Evolutionary conservation across 2,797 vertebrate genomes (phyloP).

Genomic region (Pseudotriccus pelzelni): DNA sequence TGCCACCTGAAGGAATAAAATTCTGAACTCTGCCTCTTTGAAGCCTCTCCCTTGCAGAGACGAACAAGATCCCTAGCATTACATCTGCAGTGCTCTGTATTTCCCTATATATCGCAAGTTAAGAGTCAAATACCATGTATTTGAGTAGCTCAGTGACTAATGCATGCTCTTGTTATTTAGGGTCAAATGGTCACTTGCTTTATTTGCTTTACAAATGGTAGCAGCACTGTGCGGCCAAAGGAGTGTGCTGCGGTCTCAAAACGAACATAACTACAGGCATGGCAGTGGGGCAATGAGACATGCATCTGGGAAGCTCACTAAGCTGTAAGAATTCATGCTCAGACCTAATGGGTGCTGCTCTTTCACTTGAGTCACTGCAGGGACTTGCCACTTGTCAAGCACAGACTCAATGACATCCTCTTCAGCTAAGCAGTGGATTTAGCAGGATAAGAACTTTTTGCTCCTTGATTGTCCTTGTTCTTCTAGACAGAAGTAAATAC

Average conservation of each 20-base stretch:
- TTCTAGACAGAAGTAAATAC: neutral
- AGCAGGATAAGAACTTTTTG: neutral
- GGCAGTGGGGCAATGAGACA: neutral
- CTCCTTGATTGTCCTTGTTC: neutral
- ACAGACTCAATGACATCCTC: neutral
- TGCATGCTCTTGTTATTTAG: neutral
- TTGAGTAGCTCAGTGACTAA: conserved; percentile 15
- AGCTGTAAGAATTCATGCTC: neutral
- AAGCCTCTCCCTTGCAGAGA: neutral
- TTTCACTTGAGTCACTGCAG: neutral
- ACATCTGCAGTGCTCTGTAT: neutral
- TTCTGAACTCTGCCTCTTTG: neutral
- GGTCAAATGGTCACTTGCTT: neutral
- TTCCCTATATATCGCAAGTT: neutral
- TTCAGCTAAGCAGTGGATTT: neutral
- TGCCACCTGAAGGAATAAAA: neutral
- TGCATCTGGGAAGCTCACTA: neutral
- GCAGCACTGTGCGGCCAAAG: neutral
- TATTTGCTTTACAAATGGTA: conserved; percentile 17
- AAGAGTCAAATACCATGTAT: neutral
- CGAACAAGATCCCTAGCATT: neutral
- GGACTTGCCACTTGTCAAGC: neutral
- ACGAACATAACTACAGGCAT: neutral
- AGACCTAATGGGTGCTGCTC: neutral
- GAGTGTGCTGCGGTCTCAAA: neutral